phyloP scores from a whole-genome alignment of 1,140 invertebrate genomes.

The Drosophila mayri region DNA sequence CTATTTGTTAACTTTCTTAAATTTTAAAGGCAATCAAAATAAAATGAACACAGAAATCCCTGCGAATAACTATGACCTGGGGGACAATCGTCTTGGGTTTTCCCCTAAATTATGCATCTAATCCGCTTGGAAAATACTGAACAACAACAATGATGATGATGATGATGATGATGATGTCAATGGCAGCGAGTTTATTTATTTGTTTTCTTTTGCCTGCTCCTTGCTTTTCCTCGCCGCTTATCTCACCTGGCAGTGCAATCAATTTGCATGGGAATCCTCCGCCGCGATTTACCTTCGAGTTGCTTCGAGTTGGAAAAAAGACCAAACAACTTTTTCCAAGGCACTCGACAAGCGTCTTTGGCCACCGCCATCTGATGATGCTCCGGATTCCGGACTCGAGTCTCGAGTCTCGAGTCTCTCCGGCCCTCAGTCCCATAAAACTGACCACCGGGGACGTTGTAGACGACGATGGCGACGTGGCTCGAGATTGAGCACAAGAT shows the following conservation, averaged over 20 bases:
- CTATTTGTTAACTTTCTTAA: neutral
- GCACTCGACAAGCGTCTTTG: constrained; percentile 42
- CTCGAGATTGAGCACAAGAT: constrained; percentile 65
- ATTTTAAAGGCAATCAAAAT: neutral
- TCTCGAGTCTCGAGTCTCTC: neutral
- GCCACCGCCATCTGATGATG: constrained; percentile 39
- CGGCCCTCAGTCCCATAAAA: constrained; percentile 53
- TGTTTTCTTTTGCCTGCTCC: constrained; percentile 10
- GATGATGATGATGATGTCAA: constrained; percentile 27
- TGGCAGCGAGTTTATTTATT: constrained; percentile 53
- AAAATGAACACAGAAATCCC: constrained; percentile 2
- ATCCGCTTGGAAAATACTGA: constrained; percentile 9
- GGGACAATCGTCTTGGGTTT: constrained; percentile 11
- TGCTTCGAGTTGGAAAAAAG: constrained; percentile 18
- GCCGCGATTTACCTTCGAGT: constrained; percentile 1
- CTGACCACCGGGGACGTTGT: constrained; percentile 50
- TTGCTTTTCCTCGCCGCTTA: constrained; percentile 16
- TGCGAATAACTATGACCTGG: constrained; percentile 7
- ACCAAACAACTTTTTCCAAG: constrained; percentile 62
- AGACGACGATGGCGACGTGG: constrained; percentile 14
- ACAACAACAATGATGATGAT: constrained; percentile 7
- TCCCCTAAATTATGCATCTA: constrained; percentile 14
- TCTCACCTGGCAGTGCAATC: constrained; percentile 56
- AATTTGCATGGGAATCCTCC: constrained; percentile 61
- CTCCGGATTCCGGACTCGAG: neutral